Conservation (phyloP, 2,113 vertebrate species). For the Spermophilus dauricus region DNA sequence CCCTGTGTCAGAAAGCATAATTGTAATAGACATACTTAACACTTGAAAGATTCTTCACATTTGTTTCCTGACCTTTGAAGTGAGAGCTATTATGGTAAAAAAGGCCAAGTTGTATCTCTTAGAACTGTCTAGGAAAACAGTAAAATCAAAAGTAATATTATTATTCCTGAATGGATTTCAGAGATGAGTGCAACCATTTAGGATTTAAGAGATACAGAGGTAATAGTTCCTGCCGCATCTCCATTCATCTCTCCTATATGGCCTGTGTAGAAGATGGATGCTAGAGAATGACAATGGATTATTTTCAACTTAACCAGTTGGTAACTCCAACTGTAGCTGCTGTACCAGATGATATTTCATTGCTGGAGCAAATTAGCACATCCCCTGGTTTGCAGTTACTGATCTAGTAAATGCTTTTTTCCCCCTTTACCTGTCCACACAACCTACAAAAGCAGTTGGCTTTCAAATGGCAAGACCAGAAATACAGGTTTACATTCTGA, state of each 20-base stretch:
- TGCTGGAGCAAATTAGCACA: background rate
- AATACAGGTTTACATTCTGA: background rate
- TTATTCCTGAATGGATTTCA: background rate
- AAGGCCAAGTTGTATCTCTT: background rate
- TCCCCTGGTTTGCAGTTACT: background rate
- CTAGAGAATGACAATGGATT: background rate
- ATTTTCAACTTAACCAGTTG: background rate
- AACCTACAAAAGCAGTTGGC: background rate
- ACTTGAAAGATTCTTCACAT: background rate
- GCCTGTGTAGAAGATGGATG: background rate
- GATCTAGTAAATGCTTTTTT: background rate
- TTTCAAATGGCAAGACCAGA: background rate
- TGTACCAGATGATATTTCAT: background rate
- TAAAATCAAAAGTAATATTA: background rate
- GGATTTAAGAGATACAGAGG: background rate
- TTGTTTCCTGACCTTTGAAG: background rate
- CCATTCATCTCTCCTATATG: background rate
- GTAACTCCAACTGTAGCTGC: background rate
- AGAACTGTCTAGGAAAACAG: background rate
- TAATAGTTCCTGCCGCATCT: background rate
- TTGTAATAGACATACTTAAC: background rate
- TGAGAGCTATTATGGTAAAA: background rate
- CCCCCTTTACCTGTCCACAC: background rate
- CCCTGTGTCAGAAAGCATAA: background rate
- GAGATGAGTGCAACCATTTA: background rate